phyloP scores from a whole-genome alignment of 2,797 vertebrate species.

The Linurgus olivaceus region DNA sequence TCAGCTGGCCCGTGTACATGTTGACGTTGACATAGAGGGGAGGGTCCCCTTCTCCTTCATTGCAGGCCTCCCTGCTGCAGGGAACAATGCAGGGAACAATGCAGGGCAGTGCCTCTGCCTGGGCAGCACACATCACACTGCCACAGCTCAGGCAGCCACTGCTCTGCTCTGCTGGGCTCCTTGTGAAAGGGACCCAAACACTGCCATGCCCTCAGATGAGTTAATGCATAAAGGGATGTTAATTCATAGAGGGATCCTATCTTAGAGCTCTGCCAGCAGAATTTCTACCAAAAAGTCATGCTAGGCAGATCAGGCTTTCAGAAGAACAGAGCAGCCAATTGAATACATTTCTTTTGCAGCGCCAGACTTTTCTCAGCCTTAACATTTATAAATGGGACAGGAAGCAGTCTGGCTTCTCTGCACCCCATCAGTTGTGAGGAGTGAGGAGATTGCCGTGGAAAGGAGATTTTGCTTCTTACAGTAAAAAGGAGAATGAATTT shows the following conservation, averaged over 20 bases:
- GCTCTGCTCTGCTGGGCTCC: rapidly evolving
- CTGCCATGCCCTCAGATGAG: neutral
- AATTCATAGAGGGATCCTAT: neutral
- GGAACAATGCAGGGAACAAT: neutral
- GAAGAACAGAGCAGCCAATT: neutral
- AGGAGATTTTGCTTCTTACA: neutral
- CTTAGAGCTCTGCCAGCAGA: neutral
- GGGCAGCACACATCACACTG: neutral
- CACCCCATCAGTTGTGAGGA: neutral
- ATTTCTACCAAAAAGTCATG: neutral
- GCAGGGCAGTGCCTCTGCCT: neutral
- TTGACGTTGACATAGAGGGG: constrained; percentile 97
- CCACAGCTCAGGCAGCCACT: neutral
- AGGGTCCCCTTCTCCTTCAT: constrained; percentile 96
- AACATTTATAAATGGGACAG: neutral
- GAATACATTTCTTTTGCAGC: neutral
- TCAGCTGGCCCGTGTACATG: constrained; percentile 96
- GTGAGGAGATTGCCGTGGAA: neutral
- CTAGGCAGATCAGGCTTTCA: neutral
- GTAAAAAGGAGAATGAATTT: neutral
- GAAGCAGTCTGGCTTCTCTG: neutral
- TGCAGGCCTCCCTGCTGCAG: constrained; percentile 90
- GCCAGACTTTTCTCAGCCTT: neutral
- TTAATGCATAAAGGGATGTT: neutral
- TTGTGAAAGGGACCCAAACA: neutral